These are phyloP conservation scores for Panagrolaimus sp. DNA, from an alignment of 1,140 invertebrate genomes.

Conservation along the genomic window DNA sequence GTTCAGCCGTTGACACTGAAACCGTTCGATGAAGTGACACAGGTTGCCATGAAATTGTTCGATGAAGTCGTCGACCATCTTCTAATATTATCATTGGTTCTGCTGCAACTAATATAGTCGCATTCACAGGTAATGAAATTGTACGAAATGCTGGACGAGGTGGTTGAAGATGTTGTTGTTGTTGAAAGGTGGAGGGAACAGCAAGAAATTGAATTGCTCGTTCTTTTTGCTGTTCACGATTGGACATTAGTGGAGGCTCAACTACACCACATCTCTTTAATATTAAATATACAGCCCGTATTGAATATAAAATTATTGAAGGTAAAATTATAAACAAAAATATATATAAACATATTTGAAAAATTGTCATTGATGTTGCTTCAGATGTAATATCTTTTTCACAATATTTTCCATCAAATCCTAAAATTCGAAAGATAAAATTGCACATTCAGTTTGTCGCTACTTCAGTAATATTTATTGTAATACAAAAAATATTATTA, in stretches of 20 bases:
- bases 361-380: neutral
- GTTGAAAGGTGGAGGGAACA: neutral
- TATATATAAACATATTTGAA: neutral
- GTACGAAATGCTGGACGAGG: neutral
- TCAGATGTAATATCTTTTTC: neutral
- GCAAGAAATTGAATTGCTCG: no score
- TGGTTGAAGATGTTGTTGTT: neutral
- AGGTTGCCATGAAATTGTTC: neutral
- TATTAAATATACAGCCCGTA: neutral
- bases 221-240: neutral
- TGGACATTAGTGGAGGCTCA: neutral
- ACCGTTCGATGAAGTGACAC: neutral
- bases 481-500: no score
- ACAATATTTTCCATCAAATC: slow-evolving; percentile 9
- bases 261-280: neutral
- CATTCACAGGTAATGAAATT: neutral
- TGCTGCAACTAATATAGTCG: neutral
- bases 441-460: no score
- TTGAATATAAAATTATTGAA: slow-evolving; percentile 1
- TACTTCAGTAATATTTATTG: no score
- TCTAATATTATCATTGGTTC: neutral
- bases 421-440: no score
- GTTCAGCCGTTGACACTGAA: no score
- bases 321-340: slow-evolving; percentile 2
- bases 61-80: neutral